Base-by-base conservation (phyloP, 2,797 vertebrate species). In the Typhlichthys subterraneus region DNA sequence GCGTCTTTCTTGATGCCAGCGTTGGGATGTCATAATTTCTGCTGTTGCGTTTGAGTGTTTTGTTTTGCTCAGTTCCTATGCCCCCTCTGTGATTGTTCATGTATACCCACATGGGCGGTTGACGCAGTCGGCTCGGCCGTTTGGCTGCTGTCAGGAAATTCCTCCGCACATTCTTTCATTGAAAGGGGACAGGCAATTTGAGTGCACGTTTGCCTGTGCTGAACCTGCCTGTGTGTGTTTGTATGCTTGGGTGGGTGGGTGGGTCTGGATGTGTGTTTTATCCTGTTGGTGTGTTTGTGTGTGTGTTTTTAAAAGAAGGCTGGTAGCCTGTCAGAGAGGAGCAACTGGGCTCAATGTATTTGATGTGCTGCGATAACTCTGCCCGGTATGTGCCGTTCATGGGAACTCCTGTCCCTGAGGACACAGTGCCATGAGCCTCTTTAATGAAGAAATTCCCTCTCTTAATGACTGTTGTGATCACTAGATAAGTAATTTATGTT, bases 361-460 rank as follows among this genome's bases (percentile, higher is more conserved):
- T 87, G 86, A 89, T 89, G 78, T 88, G 73, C 86, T 92, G 87
- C 86, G 81, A 91, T 91, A 82, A 89, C 84, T 88, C 82, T 85
- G 82, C 89, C 82, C 88, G 84, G 89, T 90, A 90, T 92, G 88
- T 89, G 81, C 79, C 79, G 90, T 89, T 84, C 85, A 87, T 85
- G 84, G 90, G 85, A 92, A 91, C 91, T 92, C 88, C 89, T 91
- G 87, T 60, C 86, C 89, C 88, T 76, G 67, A 68, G 86, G 91
- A 88, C 82, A 85, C 65, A 61, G 65, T 59, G 69, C 64, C 85
- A 91, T 88, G 87, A 87, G 79, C 83, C 38, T 84, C 75, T 65
- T 90, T 90, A 89, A 89, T 87, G 87, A 77, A 73, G 67, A 88
- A 82, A 85, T 90, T 90, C 87, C 85, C 77, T 82, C 76, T 85